Evolutionary conservation across 2,113 vertebrate species (phyloP).

Genomic region (Salminus brasiliensis): DNA sequence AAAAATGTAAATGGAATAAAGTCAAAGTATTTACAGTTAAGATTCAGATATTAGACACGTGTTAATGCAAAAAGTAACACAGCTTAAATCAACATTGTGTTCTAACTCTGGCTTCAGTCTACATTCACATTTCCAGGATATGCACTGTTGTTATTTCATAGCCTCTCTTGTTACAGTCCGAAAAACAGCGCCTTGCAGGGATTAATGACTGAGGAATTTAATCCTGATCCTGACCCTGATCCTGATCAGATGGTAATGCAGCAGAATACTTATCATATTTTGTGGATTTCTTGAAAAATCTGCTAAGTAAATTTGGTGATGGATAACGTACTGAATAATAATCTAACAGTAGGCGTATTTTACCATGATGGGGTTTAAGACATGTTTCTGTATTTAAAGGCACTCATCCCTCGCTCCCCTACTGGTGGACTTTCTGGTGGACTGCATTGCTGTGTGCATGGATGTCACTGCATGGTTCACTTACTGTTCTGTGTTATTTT

Average conservation of each 20-base stretch:
- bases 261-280: not conserved
- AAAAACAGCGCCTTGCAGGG: not conserved
- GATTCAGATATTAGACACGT: too few relatives aligned
- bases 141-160: not conserved
- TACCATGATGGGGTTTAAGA: too few relatives aligned
- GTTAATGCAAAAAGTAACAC: too few relatives aligned
- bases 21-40: too few relatives aligned
- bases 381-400: not conserved
- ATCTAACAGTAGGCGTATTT: too few relatives aligned
- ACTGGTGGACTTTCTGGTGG: not conserved
- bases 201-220: not conserved
- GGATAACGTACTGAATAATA: too few relatives aligned
- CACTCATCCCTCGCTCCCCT: not conserved
- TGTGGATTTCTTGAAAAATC: not conserved
- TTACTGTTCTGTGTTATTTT: conserved; percentile 86
- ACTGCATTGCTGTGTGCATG: too few relatives aligned
- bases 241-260: not conserved
- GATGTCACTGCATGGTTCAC: conserved; percentile 40
- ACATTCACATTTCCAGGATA: not conserved
- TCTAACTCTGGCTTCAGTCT: too few relatives aligned
- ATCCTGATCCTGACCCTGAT: not conserved
- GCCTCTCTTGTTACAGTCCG: not conserved
- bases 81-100: too few relatives aligned
- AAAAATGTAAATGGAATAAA: too few relatives aligned
- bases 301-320: too few relatives aligned